Evolutionary conservation across 1,140 invertebrate genomes (phyloP).

Genomic region (Oryctes rhinoceros): DNA sequence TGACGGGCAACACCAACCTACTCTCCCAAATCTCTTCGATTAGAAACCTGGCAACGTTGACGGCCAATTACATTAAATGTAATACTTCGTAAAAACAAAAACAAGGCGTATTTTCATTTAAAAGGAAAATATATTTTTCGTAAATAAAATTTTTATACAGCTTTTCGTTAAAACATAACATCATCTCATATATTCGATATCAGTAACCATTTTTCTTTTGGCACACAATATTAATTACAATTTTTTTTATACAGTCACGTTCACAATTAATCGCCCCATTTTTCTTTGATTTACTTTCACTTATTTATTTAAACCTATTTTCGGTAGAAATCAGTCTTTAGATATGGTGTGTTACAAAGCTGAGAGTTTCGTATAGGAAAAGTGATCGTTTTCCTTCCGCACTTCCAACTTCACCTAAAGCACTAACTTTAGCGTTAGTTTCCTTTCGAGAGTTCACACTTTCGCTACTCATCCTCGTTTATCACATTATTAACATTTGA

Average conservation of each 20-base stretch:
- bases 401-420: neutral
- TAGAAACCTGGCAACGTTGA: too few relatives aligned
- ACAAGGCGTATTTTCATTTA: neutral
- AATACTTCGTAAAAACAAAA: neutral
- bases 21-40: too few relatives aligned
- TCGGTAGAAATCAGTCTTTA: constrained; percentile 45
- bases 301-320: constrained; percentile 9
- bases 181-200: constrained; percentile 2
- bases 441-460: neutral
- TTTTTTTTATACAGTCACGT: neutral
- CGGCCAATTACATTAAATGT: too few relatives aligned
- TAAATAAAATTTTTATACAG: constrained; percentile 35
- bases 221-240: neutral
- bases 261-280: neutral
- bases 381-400: neutral
- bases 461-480: neutral
- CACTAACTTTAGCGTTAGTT: neutral
- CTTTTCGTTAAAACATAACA: constrained; percentile 30
- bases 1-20: too few relatives aligned
- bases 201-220: neutral
- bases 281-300: constrained; percentile 27
- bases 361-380: neutral
- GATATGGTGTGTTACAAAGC: constrained; percentile 44
- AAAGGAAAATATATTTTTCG: constrained; percentile 36
- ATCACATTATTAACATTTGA: constrained; percentile 4